Conservation (phyloP, 2,113 vertebrate genomes). For the Tragelaphus imberbis region DNA sequence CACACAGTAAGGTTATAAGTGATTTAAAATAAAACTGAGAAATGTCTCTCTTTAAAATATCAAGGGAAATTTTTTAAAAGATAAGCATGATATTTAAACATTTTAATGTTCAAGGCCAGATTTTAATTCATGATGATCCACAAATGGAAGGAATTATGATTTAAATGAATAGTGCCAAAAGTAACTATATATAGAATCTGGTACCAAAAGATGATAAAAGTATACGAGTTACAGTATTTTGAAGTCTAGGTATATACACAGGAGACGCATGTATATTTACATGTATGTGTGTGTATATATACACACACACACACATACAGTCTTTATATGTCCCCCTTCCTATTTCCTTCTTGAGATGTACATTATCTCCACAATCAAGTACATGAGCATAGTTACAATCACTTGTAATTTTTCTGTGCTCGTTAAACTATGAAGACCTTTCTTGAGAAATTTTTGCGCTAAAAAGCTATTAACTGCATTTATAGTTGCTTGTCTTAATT, state of each 20-base stretch:
- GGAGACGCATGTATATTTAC: neutral
- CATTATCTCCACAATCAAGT: neutral
- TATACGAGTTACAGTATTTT: neutral
- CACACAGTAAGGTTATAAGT: neutral
- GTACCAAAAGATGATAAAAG: neutral
- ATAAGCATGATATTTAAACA: neutral
- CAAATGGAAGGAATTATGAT: neutral
- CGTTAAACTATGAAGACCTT: neutral
- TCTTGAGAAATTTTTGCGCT: neutral
- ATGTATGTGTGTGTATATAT: accelerated
- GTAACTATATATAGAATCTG: slow-evolving; percentile 1
- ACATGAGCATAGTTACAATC: neutral
- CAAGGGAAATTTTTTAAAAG: neutral
- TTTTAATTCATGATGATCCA: neutral
- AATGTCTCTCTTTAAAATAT: neutral
- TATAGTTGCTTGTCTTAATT: neutral
- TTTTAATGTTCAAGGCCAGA: slow-evolving; percentile 18
- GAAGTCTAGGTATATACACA: neutral
- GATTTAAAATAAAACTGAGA: slow-evolving; percentile 10
- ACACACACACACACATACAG: neutral
- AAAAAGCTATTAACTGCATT: neutral
- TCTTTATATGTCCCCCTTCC: neutral
- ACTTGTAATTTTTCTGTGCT: neutral
- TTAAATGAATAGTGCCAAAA: neutral
- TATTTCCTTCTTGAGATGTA: neutral